A percentile compares a stretch with the other conserved stretches of the same genome.
Evolutionary conservation across 2,797 vertebrate genomes (phyloP).

Genomic region (Girardinus metallicus): DNA sequence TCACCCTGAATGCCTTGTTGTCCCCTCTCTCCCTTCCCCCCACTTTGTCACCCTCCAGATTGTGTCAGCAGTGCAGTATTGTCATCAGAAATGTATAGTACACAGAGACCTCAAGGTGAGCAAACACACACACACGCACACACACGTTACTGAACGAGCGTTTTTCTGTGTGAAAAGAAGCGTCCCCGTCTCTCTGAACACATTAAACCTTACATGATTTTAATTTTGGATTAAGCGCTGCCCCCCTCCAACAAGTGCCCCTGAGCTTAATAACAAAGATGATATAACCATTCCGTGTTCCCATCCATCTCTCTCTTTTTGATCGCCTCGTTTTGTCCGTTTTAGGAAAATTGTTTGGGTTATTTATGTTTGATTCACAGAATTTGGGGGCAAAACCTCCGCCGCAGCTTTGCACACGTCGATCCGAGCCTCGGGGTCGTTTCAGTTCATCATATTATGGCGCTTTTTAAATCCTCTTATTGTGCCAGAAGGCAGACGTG

Average conservation of each 20-base stretch:
- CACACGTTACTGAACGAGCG: background rate
- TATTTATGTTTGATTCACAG: constrained; percentile 1
- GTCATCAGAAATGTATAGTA: constrained; percentile 96
- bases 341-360: constrained; percentile 1
- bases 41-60: constrained; percentile 79
- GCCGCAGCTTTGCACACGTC: constrained; percentile 1
- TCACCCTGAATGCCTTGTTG: background rate
- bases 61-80: constrained; percentile 97
- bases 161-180: constrained; percentile 20
- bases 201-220: constrained; percentile 44
- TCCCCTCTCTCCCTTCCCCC: background rate
- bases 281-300: constrained; percentile 8
- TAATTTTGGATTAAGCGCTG: constrained; percentile 33
- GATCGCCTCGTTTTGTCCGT: background rate
- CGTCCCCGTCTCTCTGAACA: background rate
- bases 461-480: constrained; percentile 68
- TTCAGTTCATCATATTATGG: constrained; percentile 47
- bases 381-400: background rate
- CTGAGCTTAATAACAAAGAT: constrained; percentile 48
- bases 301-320: background rate
- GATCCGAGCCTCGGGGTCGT: constrained; percentile 28
- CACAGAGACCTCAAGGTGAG: constrained; percentile 96
- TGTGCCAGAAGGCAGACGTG: constrained; percentile 50
- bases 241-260: constrained; percentile 23
- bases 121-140: background rate